Evolutionary conservation across 92 coral and sea anemone genomes (phyloP).

Genomic region (Epizoanthus ramosus): DNA sequence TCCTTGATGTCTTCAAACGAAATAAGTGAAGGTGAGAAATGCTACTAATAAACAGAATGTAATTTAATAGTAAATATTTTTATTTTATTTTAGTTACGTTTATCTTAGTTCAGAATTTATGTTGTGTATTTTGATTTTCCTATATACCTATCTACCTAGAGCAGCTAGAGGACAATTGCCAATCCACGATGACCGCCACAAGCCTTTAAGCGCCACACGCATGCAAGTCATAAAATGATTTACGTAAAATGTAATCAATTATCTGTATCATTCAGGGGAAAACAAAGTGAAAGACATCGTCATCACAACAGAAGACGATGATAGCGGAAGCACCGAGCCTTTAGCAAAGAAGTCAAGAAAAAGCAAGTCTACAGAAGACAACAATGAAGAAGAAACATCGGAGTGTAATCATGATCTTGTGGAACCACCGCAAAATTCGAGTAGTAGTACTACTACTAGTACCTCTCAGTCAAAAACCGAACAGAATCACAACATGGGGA

Average conservation of each 20-base stretch:
- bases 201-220: too few species aligned
- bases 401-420: neutral
- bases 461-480: slow-evolving; percentile 27
- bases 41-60: neutral
- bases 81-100: too few species aligned
- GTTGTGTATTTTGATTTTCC: too few species aligned
- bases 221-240: too few species aligned
- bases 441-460: neutral
- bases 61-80: too few species aligned
- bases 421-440: neutral
- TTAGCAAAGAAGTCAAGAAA: slow-evolving; percentile 15
- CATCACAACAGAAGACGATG: neutral
- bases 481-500: slow-evolving; percentile 59
- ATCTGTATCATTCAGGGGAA: neutral
- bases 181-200: too few species aligned
- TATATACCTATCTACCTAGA: too few species aligned
- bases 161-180: too few species aligned
- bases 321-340: slow-evolving; percentile 1
- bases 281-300: neutral
- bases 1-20: slow-evolving; percentile 85
- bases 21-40: slow-evolving; percentile 61
- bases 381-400: neutral
- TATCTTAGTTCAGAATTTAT: too few species aligned
- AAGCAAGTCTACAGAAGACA: neutral
- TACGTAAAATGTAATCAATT: neutral